phyloP scores from a whole-genome alignment of 2,113 vertebrate species.

The Ceyx margarethae region DNA sequence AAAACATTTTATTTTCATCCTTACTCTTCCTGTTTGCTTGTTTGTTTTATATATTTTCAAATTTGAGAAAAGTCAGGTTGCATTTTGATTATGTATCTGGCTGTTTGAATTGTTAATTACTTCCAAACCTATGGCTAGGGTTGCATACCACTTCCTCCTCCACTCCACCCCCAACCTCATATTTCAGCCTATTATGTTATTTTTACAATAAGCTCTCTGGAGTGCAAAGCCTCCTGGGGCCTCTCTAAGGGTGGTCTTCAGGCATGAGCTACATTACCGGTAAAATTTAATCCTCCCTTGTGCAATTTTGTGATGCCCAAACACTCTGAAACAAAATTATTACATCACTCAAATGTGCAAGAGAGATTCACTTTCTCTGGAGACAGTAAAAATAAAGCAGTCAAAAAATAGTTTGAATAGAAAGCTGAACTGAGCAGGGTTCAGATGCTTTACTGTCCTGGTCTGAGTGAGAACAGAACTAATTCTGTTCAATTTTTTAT shows the following conservation, averaged over 20 bases:
- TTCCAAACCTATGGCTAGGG: not conserved
- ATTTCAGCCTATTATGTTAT: constrained; percentile 20
- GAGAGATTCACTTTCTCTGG: not conserved
- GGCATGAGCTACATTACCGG: not conserved
- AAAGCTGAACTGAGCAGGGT: not conserved
- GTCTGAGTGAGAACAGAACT: too few relatives aligned
- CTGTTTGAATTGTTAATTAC: not conserved
- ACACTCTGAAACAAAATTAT: constrained; percentile 5
- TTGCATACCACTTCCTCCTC: not conserved
- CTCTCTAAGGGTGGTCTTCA: constrained; percentile 45
- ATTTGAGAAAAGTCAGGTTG: not conserved
- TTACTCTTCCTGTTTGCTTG: not conserved
- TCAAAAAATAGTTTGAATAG: not conserved
- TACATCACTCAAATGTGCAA: not conserved
- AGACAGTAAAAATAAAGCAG: not conserved
- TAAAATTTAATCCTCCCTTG: constrained; percentile 6
- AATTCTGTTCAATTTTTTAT: too few relatives aligned
- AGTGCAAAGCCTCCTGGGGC: constrained; percentile 1
- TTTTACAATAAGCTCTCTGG: constrained; percentile 29
- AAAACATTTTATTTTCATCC: not conserved
- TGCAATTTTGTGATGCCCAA: not conserved
- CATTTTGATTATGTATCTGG: not conserved
- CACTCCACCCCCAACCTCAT: accelerated
- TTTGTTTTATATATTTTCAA: not conserved
- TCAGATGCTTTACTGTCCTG: not conserved